These are phyloP conservation scores for Lutjanus erythropterus DNA, from an alignment of 2,113 vertebrate species.

Conservation along the genomic window DNA sequence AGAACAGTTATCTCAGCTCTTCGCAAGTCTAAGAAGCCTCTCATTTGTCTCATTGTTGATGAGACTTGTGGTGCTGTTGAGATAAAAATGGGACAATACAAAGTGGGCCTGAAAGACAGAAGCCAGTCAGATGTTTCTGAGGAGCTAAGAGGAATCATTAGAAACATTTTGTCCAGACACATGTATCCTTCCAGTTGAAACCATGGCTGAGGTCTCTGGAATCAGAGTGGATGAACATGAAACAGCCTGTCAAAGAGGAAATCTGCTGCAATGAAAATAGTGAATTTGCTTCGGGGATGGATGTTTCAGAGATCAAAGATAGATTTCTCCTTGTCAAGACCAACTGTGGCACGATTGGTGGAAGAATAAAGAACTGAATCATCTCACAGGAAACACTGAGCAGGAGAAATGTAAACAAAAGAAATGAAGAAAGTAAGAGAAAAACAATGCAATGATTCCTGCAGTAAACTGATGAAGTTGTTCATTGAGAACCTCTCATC, in stretches of 20 bases:
- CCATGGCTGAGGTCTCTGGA: slow-evolving; percentile 47
- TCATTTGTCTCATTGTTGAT: slow-evolving; percentile 76
- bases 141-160: slow-evolving; percentile 67
- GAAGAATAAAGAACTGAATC: slow-evolving; percentile 76
- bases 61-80: neutral
- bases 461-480: slow-evolving; percentile 22
- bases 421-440: slow-evolving; percentile 70
- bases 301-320: slow-evolving; percentile 75
- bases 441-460: slow-evolving; percentile 59
- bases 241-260: slow-evolving; percentile 53
- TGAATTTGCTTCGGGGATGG: slow-evolving; percentile 49
- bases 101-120: slow-evolving; percentile 71
- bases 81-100: slow-evolving; percentile 44
- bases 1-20: slow-evolving; percentile 35
- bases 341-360: slow-evolving; percentile 79
- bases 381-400: slow-evolving; percentile 75
- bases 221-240: slow-evolving; percentile 77
- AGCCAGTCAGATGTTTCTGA: slow-evolving; percentile 74
- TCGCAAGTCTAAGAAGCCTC: slow-evolving; percentile 57
- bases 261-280: slow-evolving; percentile 42
- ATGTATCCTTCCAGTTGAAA: slow-evolving; percentile 57
- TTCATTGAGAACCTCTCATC: slow-evolving; percentile 57
- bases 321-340: slow-evolving; percentile 66
- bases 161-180: slow-evolving; percentile 52
- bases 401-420: slow-evolving; percentile 69